Conservation (phyloP, 2,113 vertebrate genomes). For the Oxyruncus cristatus region DNA sequence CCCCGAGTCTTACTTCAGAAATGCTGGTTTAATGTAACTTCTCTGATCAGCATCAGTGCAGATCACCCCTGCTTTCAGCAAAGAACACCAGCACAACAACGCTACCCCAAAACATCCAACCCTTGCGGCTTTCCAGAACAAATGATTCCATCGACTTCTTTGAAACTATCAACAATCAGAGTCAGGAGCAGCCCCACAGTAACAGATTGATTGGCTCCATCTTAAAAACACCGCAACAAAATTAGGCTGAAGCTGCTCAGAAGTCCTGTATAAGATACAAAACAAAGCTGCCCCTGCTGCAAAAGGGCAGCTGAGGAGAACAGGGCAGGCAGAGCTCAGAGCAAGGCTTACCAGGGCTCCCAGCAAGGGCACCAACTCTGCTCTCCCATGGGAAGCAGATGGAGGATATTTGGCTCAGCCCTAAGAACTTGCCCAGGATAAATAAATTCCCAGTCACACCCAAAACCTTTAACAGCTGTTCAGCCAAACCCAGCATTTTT, state of each 20-base stretch:
- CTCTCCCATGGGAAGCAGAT: fast-evolving
- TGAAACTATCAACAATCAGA: background rate
- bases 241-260: background rate
- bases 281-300: background rate
- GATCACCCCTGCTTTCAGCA: background rate
- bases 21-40: background rate
- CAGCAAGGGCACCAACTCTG: fast-evolving
- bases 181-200: background rate
- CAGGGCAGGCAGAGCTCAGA: fast-evolving
- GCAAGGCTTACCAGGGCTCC: background rate
- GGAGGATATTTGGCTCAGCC: background rate
- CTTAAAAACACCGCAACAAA: background rate
- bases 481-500: background rate
- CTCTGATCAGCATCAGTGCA: background rate
- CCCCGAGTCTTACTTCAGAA: background rate
- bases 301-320: background rate
- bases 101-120: background rate
- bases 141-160: fast-evolving
- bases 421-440: background rate
- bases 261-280: background rate
- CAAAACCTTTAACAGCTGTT: background rate
- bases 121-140: background rate
- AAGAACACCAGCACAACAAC: background rate
- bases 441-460: background rate
- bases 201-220: background rate